Evolutionary conservation across 2,888 invertebrate genomes (phyloP), one percentile per base, ranked within the genome.

Genomic region (Cremastinae sp.): DNA sequence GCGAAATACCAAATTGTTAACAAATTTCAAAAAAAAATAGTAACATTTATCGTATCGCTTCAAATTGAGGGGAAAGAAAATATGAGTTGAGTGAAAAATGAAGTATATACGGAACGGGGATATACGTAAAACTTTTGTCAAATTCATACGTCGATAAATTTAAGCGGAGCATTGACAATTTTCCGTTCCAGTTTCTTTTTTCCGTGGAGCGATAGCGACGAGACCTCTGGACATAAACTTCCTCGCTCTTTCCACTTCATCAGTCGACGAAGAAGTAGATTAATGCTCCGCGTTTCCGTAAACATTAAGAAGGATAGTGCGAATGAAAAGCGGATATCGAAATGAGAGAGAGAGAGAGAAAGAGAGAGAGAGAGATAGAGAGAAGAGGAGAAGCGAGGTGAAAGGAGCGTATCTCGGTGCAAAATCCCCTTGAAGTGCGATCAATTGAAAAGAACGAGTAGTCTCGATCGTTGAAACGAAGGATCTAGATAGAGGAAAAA

Each of bases 281-380:
- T 66, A 73, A 77, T 77, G 65, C 65, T 45, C 54, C 61, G 49
- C 70, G 28, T 77, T 77, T 74, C 76, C 76, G 76, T 77, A 74
- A 77, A 74, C 76, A 77, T 49, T 65, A 43, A 56, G 66, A 45
- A 28, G 41, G 51, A n/a, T n/a, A 53, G 8, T 14, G 36, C 4
- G 45, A 28, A 28, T 28, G 28, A 28, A 28, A 28, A 5, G 28
- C 28, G 28, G 28, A 28, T 28, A 28, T 28, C 2, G 28, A 28
- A 28, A 28, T 28, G 28, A 28, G 28, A 28, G 2, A 28, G 18
- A 4, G 8, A 16, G 43, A 10, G 47, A 14, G 28, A n/a, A 8
- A 61, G 58, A 59, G 36, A 28, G 41, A 22, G 58, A 38, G 43
- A 16, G 20, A 16, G 7, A 18, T 12, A 34, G 12, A n/a, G n/a